Conservation (phyloP, 1,140 invertebrate genomes). For the Hylaeus anthracinus region DNA sequence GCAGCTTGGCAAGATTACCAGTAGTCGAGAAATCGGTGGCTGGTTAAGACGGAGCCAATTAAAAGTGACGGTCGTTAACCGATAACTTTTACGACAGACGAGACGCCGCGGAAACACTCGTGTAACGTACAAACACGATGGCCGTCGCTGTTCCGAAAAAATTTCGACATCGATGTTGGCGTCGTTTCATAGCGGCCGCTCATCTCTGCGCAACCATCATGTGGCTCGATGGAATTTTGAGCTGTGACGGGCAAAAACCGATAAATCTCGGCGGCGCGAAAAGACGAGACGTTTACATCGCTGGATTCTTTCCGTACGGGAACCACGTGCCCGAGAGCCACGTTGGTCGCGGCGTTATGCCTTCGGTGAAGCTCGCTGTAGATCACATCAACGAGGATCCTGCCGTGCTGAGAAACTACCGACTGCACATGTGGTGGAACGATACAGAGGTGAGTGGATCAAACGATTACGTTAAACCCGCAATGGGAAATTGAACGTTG, state of each 20-base stretch:
- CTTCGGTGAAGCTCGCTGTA: conserved; percentile 94
- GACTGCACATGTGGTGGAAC: conserved; percentile 96
- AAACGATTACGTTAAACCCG: no score
- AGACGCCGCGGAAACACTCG: background rate
- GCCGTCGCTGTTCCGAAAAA: conserved; percentile 24
- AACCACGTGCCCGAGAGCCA: conserved; percentile 85
- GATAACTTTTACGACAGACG: background rate
- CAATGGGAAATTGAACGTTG: background rate
- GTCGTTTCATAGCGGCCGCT: conserved; percentile 41
- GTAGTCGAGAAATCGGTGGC: conserved; percentile 4
- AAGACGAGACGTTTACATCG: conserved; percentile 91
- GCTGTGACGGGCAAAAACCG: conserved; percentile 80
- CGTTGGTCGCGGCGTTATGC: conserved; percentile 94
- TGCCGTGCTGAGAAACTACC: conserved; percentile 90
- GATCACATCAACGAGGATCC: conserved; percentile 96
- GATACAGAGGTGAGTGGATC: conserved; percentile 90
- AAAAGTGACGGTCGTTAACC: conserved; percentile 12
- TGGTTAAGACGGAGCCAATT: conserved; percentile 24
- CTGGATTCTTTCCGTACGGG: conserved; percentile 94
- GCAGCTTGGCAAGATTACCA: conserved; percentile 14
- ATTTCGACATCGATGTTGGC: conserved; percentile 51
- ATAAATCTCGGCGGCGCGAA: conserved; percentile 80
- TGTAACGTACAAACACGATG: background rate
- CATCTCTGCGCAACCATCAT: conserved; percentile 53
- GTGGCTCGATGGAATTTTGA: conserved; percentile 65